phyloP scores from a whole-genome alignment of 2,113 vertebrate genomes.

The Brienomyrus longianalis region DNA sequence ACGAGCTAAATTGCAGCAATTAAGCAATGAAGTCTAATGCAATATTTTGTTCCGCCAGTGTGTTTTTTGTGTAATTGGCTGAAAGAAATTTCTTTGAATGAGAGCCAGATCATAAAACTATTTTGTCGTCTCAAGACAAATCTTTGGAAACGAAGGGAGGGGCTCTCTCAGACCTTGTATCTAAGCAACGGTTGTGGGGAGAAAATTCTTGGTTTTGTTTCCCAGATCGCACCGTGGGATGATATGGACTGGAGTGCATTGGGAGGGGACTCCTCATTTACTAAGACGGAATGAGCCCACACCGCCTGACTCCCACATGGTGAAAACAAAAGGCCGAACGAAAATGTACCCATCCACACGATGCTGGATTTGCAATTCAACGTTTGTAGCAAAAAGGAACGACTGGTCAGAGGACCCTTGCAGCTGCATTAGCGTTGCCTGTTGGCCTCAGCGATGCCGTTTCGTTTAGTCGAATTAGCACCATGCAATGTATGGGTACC shows the following conservation, averaged over 20 bases:
- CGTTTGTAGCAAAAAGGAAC: not conserved
- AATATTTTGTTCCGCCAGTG: not conserved
- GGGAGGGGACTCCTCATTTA: not conserved
- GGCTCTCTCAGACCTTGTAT: not conserved
- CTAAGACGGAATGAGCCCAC: not conserved
- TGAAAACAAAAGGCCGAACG: not conserved
- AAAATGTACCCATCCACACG: not conserved
- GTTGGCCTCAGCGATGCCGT: not conserved
- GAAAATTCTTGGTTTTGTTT: constrained; percentile 3
- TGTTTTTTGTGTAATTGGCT: not conserved
- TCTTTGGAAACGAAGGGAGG: not conserved
- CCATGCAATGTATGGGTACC: not conserved
- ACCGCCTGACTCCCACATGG: not conserved
- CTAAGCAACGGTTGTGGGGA: constrained; percentile 10
- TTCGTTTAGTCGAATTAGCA: not conserved
- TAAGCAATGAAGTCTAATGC: not conserved
- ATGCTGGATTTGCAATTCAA: too few species aligned
- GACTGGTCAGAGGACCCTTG: not conserved
- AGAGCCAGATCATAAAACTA: not conserved
- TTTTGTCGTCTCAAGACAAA: not conserved
- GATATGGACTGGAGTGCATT: not conserved
- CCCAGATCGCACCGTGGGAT: not conserved
- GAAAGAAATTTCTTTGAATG: not conserved
- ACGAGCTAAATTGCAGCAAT: not conserved
- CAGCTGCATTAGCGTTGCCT: not conserved